These are phyloP conservation scores for Cheilosia vernalis DNA, from an alignment of 2,888 invertebrate species.

Conservation along the genomic window DNA sequence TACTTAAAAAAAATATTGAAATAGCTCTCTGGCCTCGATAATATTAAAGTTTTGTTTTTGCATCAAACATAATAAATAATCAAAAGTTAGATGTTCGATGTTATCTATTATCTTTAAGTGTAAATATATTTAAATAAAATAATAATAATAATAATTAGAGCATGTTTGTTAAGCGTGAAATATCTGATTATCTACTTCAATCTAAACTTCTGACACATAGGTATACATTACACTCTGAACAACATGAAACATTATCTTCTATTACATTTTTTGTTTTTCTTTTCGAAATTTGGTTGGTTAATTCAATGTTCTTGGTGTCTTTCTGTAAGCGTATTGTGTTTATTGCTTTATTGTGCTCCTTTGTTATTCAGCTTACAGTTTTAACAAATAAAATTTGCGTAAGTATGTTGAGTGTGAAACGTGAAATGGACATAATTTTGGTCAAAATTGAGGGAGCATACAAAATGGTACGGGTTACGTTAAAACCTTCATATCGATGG, in stretches of 20 bases:
- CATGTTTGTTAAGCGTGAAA: constrained; percentile 68
- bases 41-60: constrained; percentile 42
- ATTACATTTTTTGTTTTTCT: constrained; percentile 21
- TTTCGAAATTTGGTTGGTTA: constrained; percentile 67
- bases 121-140: constrained; percentile 51
- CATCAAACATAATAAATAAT: constrained; percentile 46
- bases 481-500: too few relatives aligned
- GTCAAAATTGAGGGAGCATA: background rate
- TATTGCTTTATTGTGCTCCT: constrained; percentile 11
- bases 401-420: constrained; percentile 10
- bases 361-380: background rate
- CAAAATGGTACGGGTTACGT: too few relatives aligned
- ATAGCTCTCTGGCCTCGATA: constrained; percentile 15
- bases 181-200: constrained; percentile 24
- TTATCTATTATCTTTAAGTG: constrained; percentile 26
- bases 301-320: constrained; percentile 31
- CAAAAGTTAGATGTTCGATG: constrained; percentile 56
- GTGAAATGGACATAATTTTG: constrained; percentile 38
- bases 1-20: constrained; percentile 16
- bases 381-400: background rate
- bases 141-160: constrained; percentile 66
- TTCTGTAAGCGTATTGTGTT: constrained; percentile 2
- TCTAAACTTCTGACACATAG: constrained; percentile 32
- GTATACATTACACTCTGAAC: constrained; percentile 44
- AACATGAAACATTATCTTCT: constrained; percentile 53